phyloP scores from a whole-genome alignment of 1,140 invertebrate species.

The Euglossa dilemma region DNA sequence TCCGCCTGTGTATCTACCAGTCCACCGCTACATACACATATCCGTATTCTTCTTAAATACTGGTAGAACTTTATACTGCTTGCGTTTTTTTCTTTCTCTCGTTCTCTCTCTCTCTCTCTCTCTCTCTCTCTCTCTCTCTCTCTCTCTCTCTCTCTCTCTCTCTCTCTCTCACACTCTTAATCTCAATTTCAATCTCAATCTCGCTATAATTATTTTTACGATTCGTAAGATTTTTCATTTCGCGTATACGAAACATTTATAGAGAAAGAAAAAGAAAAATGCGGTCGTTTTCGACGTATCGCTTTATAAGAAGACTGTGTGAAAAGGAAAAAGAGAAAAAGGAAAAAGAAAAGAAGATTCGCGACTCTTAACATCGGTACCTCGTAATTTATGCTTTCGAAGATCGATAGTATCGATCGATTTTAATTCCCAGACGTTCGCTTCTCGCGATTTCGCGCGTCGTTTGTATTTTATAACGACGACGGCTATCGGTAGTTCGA shows the following conservation, averaged over 20 bases:
- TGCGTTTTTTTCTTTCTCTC: neutral
- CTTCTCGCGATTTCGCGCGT: neutral
- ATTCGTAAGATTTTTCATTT: neutral
- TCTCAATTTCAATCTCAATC: neutral
- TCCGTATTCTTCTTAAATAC: constrained; percentile 63
- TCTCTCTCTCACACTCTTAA: neutral
- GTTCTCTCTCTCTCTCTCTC: neutral
- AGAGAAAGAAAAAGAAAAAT: neutral
- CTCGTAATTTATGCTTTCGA: neutral
- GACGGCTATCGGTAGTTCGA: neutral
- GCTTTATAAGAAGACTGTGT: neutral
- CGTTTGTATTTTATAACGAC: neutral
- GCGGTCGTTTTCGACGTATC: neutral
- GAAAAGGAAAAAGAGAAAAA: neutral
- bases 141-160: neutral
- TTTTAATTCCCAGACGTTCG: neutral
- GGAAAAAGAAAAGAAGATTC: too few species aligned
- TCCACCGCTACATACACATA: constrained; percentile 68
- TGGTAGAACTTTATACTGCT: constrained; percentile 35
- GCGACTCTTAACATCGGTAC: neutral
- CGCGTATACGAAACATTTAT: too few species aligned
- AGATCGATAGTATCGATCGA: neutral
- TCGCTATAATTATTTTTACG: neutral
- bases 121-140: neutral
- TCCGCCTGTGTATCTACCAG: constrained; percentile 70